Evolutionary conservation across 2,113 vertebrate genomes (phyloP), one percentile per base, ranked within the genome.

Genomic region (Cyprinodon tularosa): DNA sequence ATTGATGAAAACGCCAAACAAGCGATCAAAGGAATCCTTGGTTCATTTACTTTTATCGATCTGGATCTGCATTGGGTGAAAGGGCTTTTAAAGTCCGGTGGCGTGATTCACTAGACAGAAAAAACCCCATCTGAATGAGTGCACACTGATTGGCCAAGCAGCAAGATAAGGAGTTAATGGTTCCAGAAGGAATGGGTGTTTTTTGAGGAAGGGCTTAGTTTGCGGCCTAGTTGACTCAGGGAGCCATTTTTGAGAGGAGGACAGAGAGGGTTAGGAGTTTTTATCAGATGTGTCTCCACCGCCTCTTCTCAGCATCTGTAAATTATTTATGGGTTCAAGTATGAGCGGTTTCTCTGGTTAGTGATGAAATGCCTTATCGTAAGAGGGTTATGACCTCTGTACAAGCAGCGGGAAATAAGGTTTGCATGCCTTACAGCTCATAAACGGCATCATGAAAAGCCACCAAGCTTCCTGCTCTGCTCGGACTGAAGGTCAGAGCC

Each of bases 111-210:
- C 78, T 65, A 48, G 60, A 81, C 72, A 77, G 72, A 67, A 91
- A 90, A 90, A 89, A 89, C 82, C 29, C 29, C 29, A 80, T 80
- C 76, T 50, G 60, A 40, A 69, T 37, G 70, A 77, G 74, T 50
- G 12, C 75, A 60, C 48, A 71, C 65, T 7, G 76, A 83, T 84
- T 76, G 76, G 86, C 72, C 82, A 71, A 72, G 76, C 84, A 76
- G 85, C 62, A 67, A 76, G 87, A 91, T 88, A 91, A 90, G 86
- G 73, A 89, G 93, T 92, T 91, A 91, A 92, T 92, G 82, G 92
- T 93, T 82, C 57, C 40, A 74, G 59, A 83, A 69, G 78, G 75
- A 84, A 62, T 47, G 20, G 62, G 74, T 67, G 69, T 74, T 89
- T 74, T 89, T 77, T 82, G 60, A 76, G 75, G 81, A 76, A 84